These are phyloP conservation scores for Galerucella nymphaeae DNA, from an alignment of 2,888 invertebrate species.

Conservation along the genomic window DNA sequence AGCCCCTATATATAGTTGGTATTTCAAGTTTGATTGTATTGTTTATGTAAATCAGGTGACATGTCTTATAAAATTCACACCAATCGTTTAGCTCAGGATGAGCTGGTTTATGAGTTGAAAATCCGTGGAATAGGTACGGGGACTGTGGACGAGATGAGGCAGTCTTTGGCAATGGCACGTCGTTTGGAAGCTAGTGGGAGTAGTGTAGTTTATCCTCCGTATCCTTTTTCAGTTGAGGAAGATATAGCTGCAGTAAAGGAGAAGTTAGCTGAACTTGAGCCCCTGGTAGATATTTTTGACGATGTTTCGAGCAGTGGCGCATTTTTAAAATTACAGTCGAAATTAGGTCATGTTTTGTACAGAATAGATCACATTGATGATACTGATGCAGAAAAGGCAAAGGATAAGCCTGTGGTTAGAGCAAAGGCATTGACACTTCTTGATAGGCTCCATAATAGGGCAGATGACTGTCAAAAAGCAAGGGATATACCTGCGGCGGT, in stretches of 20 bases:
- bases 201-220: not conserved
- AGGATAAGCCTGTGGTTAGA: not conserved
- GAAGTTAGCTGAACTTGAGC: not conserved
- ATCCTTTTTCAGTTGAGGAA: slow-evolving; percentile 3
- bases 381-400: not conserved
- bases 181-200: slow-evolving; percentile 2
- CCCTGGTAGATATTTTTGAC: not conserved
- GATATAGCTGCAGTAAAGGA: not conserved
- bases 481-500: too few relatives aligned
- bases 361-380: slow-evolving; percentile 2
- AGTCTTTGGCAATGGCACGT: too few relatives aligned
- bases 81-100: too few relatives aligned
- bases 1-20: too few relatives aligned
- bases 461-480: not conserved
- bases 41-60: too few relatives aligned
- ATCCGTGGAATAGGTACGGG: too few relatives aligned
- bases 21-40: too few relatives aligned
- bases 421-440: not conserved
- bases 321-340: slow-evolving; percentile 5
- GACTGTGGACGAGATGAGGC: too few relatives aligned
- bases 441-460: not conserved
- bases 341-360: not conserved
- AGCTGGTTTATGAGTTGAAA: too few relatives aligned
- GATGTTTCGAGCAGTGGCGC: not conserved
- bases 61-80: too few relatives aligned